Percentiles rank a stretch among this genome's conserved stretches.
Conservation (phyloP, 2,113 vertebrate genomes). For the Chaetodon auriga region DNA sequence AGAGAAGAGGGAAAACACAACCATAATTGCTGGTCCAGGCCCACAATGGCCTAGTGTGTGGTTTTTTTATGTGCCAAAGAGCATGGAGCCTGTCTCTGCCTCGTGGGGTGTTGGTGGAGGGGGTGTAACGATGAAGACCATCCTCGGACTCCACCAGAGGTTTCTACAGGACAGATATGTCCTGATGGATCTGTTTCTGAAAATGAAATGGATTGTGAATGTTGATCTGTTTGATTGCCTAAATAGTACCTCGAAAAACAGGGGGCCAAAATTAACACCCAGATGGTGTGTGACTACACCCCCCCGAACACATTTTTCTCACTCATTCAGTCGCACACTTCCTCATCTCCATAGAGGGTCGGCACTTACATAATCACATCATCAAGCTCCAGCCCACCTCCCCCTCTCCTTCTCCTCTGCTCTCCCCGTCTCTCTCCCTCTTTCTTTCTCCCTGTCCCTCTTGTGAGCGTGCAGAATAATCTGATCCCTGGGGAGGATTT, state of each 20-base stretch:
- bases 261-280: slow-evolving; percentile 41
- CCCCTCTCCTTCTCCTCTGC: background rate
- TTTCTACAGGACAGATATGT: background rate
- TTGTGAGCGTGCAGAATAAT: slow-evolving; percentile 80
- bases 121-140: slow-evolving; percentile 10
- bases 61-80: slow-evolving; percentile 62
- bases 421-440: background rate
- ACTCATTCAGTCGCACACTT: slow-evolving; percentile 69
- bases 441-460: slow-evolving; percentile 39
- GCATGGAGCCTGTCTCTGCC: slow-evolving; percentile 49
- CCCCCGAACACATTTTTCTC: slow-evolving; percentile 56
- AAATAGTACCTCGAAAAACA: slow-evolving; percentile 23
- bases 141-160: background rate
- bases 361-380: slow-evolving; percentile 83
- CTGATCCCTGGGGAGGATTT: slow-evolving; percentile 80
- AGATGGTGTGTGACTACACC: slow-evolving; percentile 54
- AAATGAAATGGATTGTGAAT: background rate
- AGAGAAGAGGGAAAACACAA: slow-evolving; percentile 75
- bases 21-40: slow-evolving; percentile 77
- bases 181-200: background rate
- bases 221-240: slow-evolving; percentile 35
- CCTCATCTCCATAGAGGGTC: slow-evolving; percentile 74
- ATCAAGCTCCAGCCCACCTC: slow-evolving; percentile 53
- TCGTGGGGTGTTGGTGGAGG: slow-evolving; percentile 12
- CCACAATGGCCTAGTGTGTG: slow-evolving; percentile 75